Evolutionary conservation across 2,888 invertebrate species (phyloP).

Genomic region (Machimus atricapillus): DNA sequence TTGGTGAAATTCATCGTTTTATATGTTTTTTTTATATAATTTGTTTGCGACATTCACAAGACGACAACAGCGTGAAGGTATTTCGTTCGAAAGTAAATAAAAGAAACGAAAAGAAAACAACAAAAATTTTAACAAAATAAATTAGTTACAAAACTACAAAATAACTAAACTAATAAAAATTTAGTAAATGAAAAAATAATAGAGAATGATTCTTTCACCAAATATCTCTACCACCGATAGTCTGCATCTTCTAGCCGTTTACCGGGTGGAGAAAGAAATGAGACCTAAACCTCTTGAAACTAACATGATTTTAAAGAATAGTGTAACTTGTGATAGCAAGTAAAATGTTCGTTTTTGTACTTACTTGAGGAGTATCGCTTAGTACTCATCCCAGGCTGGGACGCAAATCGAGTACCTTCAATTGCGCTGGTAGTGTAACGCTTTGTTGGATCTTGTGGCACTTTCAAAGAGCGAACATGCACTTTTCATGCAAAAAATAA

Average conservation of each 20-base stretch:
- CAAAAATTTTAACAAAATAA: constrained; percentile 7
- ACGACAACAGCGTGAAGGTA: not conserved
- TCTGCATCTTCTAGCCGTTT: not conserved
- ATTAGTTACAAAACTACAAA: constrained; percentile 18
- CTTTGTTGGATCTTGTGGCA: constrained; percentile 34
- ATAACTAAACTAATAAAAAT: not conserved
- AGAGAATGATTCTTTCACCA: not conserved
- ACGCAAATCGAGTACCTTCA: constrained; percentile 10
- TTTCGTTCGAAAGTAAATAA: constrained; percentile 1
- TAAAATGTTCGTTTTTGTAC: constrained; percentile 9
- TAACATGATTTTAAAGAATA: not conserved
- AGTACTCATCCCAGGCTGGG: constrained; percentile 17
- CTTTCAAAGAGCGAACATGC: constrained; percentile 35
- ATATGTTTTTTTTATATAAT: not conserved
- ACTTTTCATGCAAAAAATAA: constrained; percentile 38
- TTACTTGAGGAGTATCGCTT: constrained; percentile 46
- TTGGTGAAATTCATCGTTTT: not conserved
- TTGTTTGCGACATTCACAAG: not conserved
- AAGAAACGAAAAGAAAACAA: constrained; percentile 18
- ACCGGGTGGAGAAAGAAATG: not conserved
- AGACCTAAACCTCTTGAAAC: not conserved
- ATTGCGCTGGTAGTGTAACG: constrained; percentile 21
- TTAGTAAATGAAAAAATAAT: not conserved
- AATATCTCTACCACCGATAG: not conserved
- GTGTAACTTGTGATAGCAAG: not conserved